Percentiles rank a stretch among this genome's conserved stretches.
Evolutionary conservation across 2,888 invertebrate species (phyloP).

Genomic region (Plemyria rubiginata): DNA sequence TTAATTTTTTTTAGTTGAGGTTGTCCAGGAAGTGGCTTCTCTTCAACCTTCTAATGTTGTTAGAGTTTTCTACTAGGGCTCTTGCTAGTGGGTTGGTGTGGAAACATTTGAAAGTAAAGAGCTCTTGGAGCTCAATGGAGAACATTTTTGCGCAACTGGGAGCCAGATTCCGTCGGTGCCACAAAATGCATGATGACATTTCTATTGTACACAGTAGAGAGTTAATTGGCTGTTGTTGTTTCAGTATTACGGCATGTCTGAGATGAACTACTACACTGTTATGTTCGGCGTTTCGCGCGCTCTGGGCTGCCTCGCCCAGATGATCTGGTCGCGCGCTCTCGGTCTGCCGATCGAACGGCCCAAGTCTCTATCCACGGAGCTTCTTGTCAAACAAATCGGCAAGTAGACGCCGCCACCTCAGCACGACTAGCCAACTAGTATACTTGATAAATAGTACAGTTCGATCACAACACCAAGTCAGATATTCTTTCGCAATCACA

Average conservation of each 20-base stretch:
- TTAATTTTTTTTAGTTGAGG: no score
- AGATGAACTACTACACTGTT: conserved; percentile 97
- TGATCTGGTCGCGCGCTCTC: conserved; percentile 94
- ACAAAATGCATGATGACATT: background rate
- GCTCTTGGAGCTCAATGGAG: no score
- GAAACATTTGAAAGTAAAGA: no score
- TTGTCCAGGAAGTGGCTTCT: no score
- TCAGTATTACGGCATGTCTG: conserved; percentile 95
- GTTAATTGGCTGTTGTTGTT: conserved; percentile 16
- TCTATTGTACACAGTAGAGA: background rate
- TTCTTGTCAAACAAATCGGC: conserved; percentile 76
- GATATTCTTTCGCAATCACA: conserved; percentile 18
- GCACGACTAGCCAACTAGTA: conserved; percentile 35
- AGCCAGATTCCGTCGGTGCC: background rate
- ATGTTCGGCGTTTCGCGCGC: conserved; percentile 96
- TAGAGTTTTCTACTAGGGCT: no score
- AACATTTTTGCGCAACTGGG: no score
- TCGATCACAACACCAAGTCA: conserved; percentile 37
- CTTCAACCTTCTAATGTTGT: no score
- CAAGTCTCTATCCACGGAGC: conserved; percentile 92
- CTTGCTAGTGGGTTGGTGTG: no score
- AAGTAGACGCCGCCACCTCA: conserved; percentile 58
- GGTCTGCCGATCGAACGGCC: conserved; percentile 94
- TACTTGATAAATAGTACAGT: conserved; percentile 17
- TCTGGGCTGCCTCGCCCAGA: conserved; percentile 92